phyloP scores from a whole-genome alignment of 2,888 invertebrate species.

The Athalia circularis region DNA sequence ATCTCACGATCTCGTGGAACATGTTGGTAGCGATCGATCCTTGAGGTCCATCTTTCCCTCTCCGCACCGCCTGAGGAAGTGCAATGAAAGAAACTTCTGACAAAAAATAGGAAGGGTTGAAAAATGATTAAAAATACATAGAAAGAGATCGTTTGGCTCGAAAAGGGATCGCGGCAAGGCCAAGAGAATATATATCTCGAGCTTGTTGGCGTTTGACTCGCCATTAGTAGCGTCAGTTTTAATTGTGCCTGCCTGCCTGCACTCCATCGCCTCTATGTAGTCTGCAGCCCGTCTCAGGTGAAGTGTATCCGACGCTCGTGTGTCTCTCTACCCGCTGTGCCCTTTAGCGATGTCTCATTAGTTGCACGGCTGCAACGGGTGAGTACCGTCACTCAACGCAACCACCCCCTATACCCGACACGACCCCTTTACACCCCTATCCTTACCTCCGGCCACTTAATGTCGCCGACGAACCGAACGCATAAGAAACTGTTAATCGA shows the following conservation, averaged over 20 bases:
- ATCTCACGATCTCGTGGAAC: too few species aligned
- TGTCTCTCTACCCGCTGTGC: constrained; percentile 62
- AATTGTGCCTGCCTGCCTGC: constrained; percentile 71
- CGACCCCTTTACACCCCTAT: constrained; percentile 48
- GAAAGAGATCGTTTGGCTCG: constrained; percentile 3
- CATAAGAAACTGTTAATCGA: constrained; percentile 15
- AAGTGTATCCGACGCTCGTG: constrained; percentile 65
- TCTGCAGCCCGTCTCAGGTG: constrained; percentile 70
- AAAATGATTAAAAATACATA: constrained; percentile 47
- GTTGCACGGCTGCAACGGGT: constrained; percentile 73
- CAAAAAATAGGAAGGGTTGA: constrained; percentile 10
- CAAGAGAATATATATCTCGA: constrained; percentile 65
- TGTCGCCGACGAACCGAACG: constrained; percentile 34
- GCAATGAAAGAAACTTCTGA: constrained; percentile 55
- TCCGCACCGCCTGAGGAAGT: constrained; percentile 52
- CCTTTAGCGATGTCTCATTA: constrained; percentile 75
- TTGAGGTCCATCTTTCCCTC: too few species aligned
- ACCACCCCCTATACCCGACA: constrained; percentile 53
- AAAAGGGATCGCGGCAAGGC: constrained; percentile 37
- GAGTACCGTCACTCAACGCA: constrained; percentile 63
- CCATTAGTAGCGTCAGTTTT: constrained; percentile 75
- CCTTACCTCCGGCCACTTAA: constrained; percentile 70
- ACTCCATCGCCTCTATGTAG: constrained; percentile 64
- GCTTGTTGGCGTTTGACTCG: constrained; percentile 74
- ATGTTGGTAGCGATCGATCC: too few species aligned